phyloP scores from a whole-genome alignment of 1,140 invertebrate genomes.

The Gryon sp. region DNA sequence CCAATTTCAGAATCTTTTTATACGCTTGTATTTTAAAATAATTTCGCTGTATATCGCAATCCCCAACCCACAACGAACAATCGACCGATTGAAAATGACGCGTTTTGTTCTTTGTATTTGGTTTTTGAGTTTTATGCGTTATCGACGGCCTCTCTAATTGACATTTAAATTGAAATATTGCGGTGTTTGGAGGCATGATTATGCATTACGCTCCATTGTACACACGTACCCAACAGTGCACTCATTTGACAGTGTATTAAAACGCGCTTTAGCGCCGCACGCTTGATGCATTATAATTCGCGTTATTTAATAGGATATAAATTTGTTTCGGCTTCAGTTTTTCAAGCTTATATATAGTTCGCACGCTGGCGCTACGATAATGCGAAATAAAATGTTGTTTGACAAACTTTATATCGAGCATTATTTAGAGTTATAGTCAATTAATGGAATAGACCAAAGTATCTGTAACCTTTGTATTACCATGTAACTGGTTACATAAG shows the following conservation, averaged over 20 bases:
- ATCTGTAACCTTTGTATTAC: too few species aligned
- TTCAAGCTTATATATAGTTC: too few species aligned
- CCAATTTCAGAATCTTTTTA: background rate
- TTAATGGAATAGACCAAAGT: too few species aligned
- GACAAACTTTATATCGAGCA: too few species aligned
- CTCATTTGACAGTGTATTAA: conserved; percentile 43
- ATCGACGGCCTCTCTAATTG: conserved; percentile 37
- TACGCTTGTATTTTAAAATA: conserved; percentile 6
- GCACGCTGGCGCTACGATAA: too few species aligned
- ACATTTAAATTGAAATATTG: conserved; percentile 55
- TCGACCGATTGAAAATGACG: conserved; percentile 8
- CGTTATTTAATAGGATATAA: conserved; percentile 31
- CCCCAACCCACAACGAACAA: conserved; percentile 17
- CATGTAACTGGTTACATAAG: too few species aligned
- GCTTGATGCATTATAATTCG: conserved; percentile 15
- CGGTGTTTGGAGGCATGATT: conserved; percentile 15
- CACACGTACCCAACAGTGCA: conserved; percentile 17
- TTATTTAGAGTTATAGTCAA: too few species aligned
- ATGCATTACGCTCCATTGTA: conserved; percentile 38
- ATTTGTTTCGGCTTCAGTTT: conserved; percentile 7
- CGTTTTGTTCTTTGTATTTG: conserved; percentile 20
- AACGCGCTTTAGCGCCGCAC: conserved; percentile 12
- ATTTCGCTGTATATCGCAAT: too few species aligned
- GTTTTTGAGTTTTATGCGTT: conserved; percentile 34
- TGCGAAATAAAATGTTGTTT: too few species aligned